Conservation (phyloP, 1,140 invertebrate species). For the Drosophila kurseongensis region DNA sequence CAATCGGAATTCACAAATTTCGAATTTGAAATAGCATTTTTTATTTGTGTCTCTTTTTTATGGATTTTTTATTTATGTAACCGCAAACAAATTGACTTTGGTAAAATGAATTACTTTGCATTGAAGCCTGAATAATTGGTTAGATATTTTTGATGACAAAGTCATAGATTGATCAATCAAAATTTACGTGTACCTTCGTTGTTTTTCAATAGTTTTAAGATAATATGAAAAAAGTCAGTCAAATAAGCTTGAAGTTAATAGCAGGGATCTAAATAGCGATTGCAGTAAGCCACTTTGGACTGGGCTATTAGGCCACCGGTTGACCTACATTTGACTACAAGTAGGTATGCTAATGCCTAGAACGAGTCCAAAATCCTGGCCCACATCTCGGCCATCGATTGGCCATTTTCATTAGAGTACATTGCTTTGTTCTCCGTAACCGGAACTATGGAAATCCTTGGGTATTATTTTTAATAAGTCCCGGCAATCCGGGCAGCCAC, state of each 20-base stretch:
- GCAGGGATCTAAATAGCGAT: background rate
- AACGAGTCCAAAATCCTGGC: background rate
- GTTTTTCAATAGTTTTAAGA: slow-evolving; percentile 1
- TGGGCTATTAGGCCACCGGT: background rate
- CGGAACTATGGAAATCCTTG: slow-evolving; percentile 50
- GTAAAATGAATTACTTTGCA: slow-evolving; percentile 63
- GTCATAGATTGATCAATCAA: slow-evolving; percentile 5
- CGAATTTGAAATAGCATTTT: slow-evolving; percentile 70
- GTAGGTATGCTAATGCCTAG: slow-evolving; percentile 2
- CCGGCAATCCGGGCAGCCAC: slow-evolving; percentile 23
- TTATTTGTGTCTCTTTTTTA: slow-evolving; percentile 36
- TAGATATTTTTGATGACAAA: slow-evolving; percentile 11
- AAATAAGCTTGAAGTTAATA: background rate
- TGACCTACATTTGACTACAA: slow-evolving; percentile 8
- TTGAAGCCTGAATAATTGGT: slow-evolving; percentile 42
- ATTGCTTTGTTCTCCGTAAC: background rate
- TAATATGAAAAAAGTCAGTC: background rate
- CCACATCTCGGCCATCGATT: slow-evolving; percentile 6
- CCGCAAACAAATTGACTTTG: slow-evolving; percentile 63
- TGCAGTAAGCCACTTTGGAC: background rate
- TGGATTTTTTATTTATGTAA: slow-evolving; percentile 29
- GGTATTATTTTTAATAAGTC: slow-evolving; percentile 77
- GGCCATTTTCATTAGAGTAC: background rate
- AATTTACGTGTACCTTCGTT: background rate
- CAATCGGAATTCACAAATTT: slow-evolving; percentile 76